Evolutionary conservation across 2,797 vertebrate genomes (phyloP), one percentile per base, ranked within the genome.

Genomic region (Melanotaenia boesemani): DNA sequence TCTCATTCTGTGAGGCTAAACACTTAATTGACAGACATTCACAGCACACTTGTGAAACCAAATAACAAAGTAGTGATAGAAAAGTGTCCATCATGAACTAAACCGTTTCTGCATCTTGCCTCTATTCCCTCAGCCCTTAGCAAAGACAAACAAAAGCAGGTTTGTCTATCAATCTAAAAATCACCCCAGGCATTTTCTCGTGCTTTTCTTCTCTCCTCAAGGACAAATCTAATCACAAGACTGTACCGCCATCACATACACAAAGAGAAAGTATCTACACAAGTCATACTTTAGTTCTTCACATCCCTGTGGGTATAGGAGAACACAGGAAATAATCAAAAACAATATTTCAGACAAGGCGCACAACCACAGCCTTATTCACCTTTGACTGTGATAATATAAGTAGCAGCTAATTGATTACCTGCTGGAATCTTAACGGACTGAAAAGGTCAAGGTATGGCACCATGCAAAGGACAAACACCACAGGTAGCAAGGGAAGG

Each of bases 331-430:
- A 90, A 92, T 92, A 82, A 89, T 92, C 90, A 85, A 92, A 93
- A 89, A 79, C 77, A 80, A 84, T 88, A 92, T 93, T 91, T 91
- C 68, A 86, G 83, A 79, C 68, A 67, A 66, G 44, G 52, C 24
- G 55, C 62, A 63, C 55, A 56, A 41, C 56, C 9, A n/a, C 72
- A 58, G 79, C 74, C 70, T 80, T 83, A 79, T 77, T 91, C 92
- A 90, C 91, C 87, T 92, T 93, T 94, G 87, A 77, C 84, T 91
- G 86, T 87, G 84, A 91, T 93, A 86, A 93, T 92, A 85, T 90
- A 88, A 87, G 90, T 87, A 89, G 86, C 83, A 54, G 76, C 91
- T 95, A 95, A 95, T 94, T 95, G 93, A 95, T 95, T 94, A 94
- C 92, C 91, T 91, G 91, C 90, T 81, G 88, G 67, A 92, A 86